Percentiles rank a stretch among this genome's conserved stretches.
phyloP scores from a whole-genome alignment of 2,888 invertebrate species.

The Cactoblastis cactorum region DNA sequence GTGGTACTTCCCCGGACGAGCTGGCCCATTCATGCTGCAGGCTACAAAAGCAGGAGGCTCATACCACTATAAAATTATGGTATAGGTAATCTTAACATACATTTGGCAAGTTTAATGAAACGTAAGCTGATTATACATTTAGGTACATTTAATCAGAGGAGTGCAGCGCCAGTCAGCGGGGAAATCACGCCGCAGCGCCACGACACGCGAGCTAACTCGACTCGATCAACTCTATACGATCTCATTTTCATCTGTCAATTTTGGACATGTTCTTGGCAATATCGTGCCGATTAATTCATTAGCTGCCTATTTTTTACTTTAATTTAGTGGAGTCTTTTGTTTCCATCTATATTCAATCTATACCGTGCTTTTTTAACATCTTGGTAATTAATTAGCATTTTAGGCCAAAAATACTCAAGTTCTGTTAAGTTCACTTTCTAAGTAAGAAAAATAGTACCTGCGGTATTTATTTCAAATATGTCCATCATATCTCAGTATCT shows the following conservation, averaged over 20 bases:
- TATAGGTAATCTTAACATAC: neutral
- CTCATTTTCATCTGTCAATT: conserved; percentile 10
- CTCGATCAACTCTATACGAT: conserved; percentile 10
- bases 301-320: neutral
- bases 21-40: too few relatives aligned
- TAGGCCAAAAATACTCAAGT: too few relatives aligned
- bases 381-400: too few relatives aligned
- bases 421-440: too few relatives aligned
- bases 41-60: too few relatives aligned
- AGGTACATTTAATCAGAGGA: conserved; percentile 62
- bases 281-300: neutral
- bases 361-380: too few relatives aligned
- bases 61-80: too few relatives aligned
- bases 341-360: too few relatives aligned
- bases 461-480: too few relatives aligned
- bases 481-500: too few relatives aligned
- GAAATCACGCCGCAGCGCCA: conserved; percentile 43
- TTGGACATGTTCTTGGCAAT: neutral
- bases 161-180: conserved; percentile 55
- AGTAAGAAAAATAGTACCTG: too few relatives aligned
- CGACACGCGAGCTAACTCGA: conserved; percentile 13
- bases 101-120: conserved; percentile 16
- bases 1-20: too few relatives aligned
- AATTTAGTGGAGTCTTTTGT: neutral
- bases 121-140: conserved; percentile 44